Conservation (phyloP, 2,888 invertebrate species). For the Mimas tiliae region DNA sequence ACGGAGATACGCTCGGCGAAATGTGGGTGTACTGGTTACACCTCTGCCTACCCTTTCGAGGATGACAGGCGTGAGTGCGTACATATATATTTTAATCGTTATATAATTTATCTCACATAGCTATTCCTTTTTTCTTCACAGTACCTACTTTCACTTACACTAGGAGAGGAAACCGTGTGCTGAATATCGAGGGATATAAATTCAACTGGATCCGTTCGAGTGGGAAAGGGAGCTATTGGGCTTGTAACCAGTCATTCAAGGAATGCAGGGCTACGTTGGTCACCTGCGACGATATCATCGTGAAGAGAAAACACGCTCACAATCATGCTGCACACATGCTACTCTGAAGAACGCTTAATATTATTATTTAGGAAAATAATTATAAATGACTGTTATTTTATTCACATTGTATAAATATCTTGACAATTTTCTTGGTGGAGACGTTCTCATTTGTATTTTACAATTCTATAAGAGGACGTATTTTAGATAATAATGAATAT, state of each 20-base stretch:
- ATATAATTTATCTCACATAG: too few species aligned
- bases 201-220: constrained; percentile 41
- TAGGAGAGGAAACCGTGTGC: constrained; percentile 36
- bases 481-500: too few species aligned
- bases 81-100: too few species aligned
- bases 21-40: too few species aligned
- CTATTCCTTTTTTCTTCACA: background rate
- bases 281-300: constrained; percentile 41
- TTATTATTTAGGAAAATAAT: background rate
- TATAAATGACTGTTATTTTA: too few species aligned
- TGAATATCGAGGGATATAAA: constrained; percentile 38
- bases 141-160: constrained; percentile 35
- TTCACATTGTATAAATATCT: too few species aligned
- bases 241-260: constrained; percentile 42
- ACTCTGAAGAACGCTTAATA: background rate
- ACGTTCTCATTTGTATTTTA: too few species aligned
- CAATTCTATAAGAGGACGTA: too few species aligned
- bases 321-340: background rate
- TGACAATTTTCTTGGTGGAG: too few species aligned
- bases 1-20: too few species aligned
- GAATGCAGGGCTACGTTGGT: constrained; percentile 51
- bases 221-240: constrained; percentile 39
- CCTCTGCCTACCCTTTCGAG: too few species aligned
- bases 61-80: too few species aligned
- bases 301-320: background rate